Conservation (phyloP, 2,888 invertebrate genomes). For the Scelioninae gen. 1 region DNA sequence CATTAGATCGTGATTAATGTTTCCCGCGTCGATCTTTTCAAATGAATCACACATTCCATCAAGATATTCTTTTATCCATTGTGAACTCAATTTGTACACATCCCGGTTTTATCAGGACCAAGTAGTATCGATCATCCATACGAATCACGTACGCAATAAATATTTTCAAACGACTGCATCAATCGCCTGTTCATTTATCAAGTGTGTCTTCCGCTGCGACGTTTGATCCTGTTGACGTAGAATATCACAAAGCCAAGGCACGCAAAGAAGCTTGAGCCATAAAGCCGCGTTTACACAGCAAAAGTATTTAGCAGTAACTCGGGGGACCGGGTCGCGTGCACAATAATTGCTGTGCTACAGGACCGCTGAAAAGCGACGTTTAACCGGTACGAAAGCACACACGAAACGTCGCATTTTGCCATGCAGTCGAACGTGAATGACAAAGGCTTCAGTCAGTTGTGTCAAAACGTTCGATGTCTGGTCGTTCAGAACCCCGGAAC, state of each 20-base stretch:
- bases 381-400: conserved; percentile 3
- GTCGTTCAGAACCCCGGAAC: conserved; percentile 37
- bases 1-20: conserved; percentile 61
- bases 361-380: conserved; percentile 74
- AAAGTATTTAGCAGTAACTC: conserved; percentile 32
- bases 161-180: conserved; percentile 37
- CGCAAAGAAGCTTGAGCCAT: background rate
- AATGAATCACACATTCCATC: conserved; percentile 45
- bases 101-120: conserved; percentile 11
- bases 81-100: conserved; percentile 10
- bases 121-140: conserved; percentile 38
- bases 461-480: conserved; percentile 49
- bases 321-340: conserved; percentile 72
- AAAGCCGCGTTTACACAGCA: conserved; percentile 24
- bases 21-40: conserved; percentile 18
- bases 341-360: conserved; percentile 74
- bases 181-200: conserved; percentile 45
- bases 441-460: conserved; percentile 78
- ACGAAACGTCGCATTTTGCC: conserved; percentile 35
- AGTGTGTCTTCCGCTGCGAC: conserved; percentile 4
- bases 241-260: conserved; percentile 25
- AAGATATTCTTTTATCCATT: conserved; percentile 40
- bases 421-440: conserved; percentile 73
- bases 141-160: conserved; percentile 35
- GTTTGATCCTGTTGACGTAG: conserved; percentile 11